Conservation (phyloP, 2,888 invertebrate species). For the Oligia latruncula region DNA sequence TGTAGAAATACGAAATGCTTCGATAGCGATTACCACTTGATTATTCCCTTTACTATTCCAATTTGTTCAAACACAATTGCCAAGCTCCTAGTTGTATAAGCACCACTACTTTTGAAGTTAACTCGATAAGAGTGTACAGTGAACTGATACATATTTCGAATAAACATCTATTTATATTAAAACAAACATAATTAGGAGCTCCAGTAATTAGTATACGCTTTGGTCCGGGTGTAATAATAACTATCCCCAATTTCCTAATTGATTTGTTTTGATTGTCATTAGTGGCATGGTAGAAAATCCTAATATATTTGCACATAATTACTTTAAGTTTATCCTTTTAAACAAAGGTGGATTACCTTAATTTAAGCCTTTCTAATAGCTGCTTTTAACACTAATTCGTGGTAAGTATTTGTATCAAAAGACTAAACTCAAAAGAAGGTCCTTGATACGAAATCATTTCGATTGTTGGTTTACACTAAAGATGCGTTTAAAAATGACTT, state of each 20-base stretch:
- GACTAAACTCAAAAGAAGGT: not conserved
- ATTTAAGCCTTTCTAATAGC: not conserved
- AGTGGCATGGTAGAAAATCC: constrained; percentile 11
- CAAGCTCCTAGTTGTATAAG: not conserved
- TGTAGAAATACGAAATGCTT: not conserved
- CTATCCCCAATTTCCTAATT: constrained; percentile 22
- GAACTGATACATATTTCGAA: constrained; percentile 45
- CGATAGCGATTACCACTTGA: no score
- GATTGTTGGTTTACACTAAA: not conserved
- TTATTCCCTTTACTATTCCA: not conserved
- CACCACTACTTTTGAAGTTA: constrained; percentile 17
- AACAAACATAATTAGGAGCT: constrained; percentile 33
- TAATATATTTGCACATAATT: constrained; percentile 11
- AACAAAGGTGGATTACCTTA: not conserved
- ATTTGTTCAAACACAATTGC: not conserved
- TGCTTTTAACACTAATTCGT: not conserved
- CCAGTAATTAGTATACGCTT: constrained; percentile 34
- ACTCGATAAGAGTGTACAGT: constrained; percentile 7
- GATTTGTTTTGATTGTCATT: constrained; percentile 49
- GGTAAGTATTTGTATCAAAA: not conserved
- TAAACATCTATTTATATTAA: constrained; percentile 53
- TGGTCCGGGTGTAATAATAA: constrained; percentile 6
- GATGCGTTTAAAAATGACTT: not conserved
- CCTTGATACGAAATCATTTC: not conserved
- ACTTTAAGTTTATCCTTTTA: not conserved